Percentiles rank a stretch among this genome's conserved stretches.
These are phyloP conservation scores for Pangasius macronema DNA, from an alignment of 2,797 vertebrate genomes.

Conservation along the genomic window DNA sequence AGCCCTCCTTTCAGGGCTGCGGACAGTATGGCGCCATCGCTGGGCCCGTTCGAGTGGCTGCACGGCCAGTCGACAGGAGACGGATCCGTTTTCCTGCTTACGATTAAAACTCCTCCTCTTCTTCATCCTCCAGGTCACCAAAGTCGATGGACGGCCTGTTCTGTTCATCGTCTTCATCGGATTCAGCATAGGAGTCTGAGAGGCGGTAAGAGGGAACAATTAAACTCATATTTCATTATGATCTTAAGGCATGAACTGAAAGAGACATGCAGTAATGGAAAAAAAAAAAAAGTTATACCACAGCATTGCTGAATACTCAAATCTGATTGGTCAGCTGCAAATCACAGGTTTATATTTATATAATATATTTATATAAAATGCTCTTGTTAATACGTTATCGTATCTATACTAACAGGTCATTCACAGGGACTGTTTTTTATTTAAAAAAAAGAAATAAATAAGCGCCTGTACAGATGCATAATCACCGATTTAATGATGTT, in stretches of 20 bases:
- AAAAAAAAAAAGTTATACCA: not conserved
- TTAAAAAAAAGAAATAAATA: too few species aligned
- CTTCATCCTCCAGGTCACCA: constrained; percentile 74
- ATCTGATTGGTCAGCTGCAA: not conserved
- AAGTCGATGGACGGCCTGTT: constrained; percentile 82
- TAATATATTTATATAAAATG: too few species aligned
- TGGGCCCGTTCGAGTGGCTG: not conserved
- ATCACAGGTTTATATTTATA: not conserved
- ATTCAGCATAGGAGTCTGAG: constrained; percentile 79
- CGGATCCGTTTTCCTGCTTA: not conserved
- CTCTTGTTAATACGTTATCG: not conserved
- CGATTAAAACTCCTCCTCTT: constrained; percentile 66
- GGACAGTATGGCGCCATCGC: constrained; percentile 34
- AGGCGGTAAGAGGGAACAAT: not conserved
- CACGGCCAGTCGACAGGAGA: not conserved
- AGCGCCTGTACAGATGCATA: not conserved
- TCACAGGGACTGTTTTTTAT: not conserved
- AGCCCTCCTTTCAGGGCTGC: constrained; percentile 36
- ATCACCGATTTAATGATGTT: not conserved
- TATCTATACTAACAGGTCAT: not conserved
- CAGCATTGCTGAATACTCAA: not conserved
- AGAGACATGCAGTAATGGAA: not conserved
- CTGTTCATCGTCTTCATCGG: constrained; percentile 78
- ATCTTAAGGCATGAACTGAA: not conserved
- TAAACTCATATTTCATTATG: not conserved